Percentiles rank a stretch among this genome's conserved stretches.
These are phyloP conservation scores for Nezara viridula DNA, from an alignment of 2,888 invertebrate genomes.

Conservation along the genomic window DNA sequence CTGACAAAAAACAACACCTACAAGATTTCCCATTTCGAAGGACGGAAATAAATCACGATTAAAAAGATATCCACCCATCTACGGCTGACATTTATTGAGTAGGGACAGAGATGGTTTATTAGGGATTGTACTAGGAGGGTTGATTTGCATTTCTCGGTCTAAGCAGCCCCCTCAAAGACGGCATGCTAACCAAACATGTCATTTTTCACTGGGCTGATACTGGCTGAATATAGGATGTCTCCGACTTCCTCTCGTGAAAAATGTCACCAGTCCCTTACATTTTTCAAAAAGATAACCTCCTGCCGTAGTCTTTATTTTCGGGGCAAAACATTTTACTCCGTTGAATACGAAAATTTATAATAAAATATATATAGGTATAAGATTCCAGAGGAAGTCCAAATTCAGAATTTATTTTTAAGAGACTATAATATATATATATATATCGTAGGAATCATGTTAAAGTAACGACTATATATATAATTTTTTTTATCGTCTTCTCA, in stretches of 20 bases:
- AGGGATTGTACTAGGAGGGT: background rate
- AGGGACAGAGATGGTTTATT: background rate
- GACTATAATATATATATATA: too few relatives aligned
- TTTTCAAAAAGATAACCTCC: constrained; percentile 43
- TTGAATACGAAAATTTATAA: constrained; percentile 11
- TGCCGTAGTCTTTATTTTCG: background rate
- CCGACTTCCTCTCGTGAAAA: constrained; percentile 9
- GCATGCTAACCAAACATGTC: constrained; percentile 4
- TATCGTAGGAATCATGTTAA: too few relatives aligned
- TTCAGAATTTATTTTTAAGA: too few relatives aligned
- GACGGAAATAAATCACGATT: constrained; percentile 7
- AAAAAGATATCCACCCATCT: background rate
- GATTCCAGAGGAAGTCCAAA: background rate
- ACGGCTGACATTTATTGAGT: constrained; percentile 1
- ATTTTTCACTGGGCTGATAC: constrained; percentile 25
- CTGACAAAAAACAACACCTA: background rate
- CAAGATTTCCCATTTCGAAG: background rate
- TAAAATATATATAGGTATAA: background rate
- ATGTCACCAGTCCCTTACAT: constrained; percentile 24
- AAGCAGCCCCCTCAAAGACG: constrained; percentile 29
- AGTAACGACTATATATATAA: too few relatives aligned
- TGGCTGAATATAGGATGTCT: constrained; percentile 30
- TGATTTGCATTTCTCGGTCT: constrained; percentile 22
- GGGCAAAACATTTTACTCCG: background rate
- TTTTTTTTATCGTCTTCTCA: too few relatives aligned